Conservation (phyloP, 1,140 invertebrate species). For the Nephotettix cincticeps region DNA sequence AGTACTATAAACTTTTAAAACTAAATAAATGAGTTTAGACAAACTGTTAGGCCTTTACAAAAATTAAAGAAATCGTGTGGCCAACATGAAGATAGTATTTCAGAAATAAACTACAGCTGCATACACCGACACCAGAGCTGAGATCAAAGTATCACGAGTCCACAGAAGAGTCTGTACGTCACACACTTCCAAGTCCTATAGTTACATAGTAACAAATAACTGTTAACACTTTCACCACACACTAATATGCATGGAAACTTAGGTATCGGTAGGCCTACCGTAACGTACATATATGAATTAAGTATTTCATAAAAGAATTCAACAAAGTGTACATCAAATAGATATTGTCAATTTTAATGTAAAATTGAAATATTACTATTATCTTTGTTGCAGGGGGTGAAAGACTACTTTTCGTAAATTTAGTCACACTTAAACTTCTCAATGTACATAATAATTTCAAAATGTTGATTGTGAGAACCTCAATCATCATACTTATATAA, state of each 20-base stretch:
- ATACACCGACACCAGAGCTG: constrained; percentile 12
- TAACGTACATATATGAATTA: too few relatives aligned
- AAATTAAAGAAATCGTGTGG: neutral
- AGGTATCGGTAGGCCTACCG: neutral
- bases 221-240: neutral
- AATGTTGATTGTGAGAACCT: too few relatives aligned
- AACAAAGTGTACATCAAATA: neutral
- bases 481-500: too few relatives aligned
- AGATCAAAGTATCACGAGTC: constrained; percentile 6
- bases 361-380: neutral
- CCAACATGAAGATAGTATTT: neutral
- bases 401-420: too few relatives aligned
- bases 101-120: constrained; percentile 8
- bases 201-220: constrained; percentile 17
- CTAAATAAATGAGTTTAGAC: neutral
- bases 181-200: neutral
- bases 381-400: too few relatives aligned
- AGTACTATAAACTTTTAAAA: neutral
- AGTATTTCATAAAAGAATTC: too few relatives aligned
- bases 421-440: too few relatives aligned
- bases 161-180: neutral
- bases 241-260: constrained; percentile 6
- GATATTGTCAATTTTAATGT: constrained; percentile 1
- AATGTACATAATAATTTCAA: too few relatives aligned
- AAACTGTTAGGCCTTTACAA: constrained; percentile 22